Base-by-base conservation (phyloP, 2,797 vertebrate species). In the Rhinoraja longicauda region DNA sequence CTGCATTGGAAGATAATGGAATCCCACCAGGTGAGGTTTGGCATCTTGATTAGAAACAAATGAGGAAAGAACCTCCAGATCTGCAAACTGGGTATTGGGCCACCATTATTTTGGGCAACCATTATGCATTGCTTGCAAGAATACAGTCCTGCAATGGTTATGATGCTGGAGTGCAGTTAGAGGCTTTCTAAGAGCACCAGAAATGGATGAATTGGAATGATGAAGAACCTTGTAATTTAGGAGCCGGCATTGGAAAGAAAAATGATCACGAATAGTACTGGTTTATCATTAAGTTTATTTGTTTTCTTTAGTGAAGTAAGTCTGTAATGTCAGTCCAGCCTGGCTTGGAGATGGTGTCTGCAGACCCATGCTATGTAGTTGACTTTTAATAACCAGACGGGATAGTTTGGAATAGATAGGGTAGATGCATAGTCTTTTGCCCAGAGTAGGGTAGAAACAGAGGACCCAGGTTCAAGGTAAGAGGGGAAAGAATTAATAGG, bases 1-100 rank as follows among this genome's bases (percentile, higher is more conserved):
- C 98, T 73, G 98, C 98, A 76, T 95, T 99, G 95, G 96, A 98
- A 17, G 98, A 99, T 94, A 99, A 98, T 0, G 98, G 98, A 2
- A 96, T 98, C 94, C 98, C 98, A 78, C 95, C 97, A 94, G 98
- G 98, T 98, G 96, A 96, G 97, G 94, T 17, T 36, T 88, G n/a
- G 1, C 21, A 36, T 88, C 62, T 21, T 62, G 21, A 88, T 64
- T 67, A 36, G n/a, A 88, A 88, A 67, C n/a, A 64, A 17, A 9
- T 32, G 15, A 36, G 4, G 57, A 64, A n/a, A 86, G 57, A 86
- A 5, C 5, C 4, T 32, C 32, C 8, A 86, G 29, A 62, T 62
- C 3, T 17, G 57, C 57, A 84, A 81, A 81, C 21, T 81, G 45
- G 21, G 21, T 39, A 81, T 19, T 21, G 45, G 4, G 4, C 45